Evolutionary conservation across 2,888 invertebrate genomes (phyloP), one percentile per base, ranked within the genome.

Genomic region (Erpobdella octoculata): DNA sequence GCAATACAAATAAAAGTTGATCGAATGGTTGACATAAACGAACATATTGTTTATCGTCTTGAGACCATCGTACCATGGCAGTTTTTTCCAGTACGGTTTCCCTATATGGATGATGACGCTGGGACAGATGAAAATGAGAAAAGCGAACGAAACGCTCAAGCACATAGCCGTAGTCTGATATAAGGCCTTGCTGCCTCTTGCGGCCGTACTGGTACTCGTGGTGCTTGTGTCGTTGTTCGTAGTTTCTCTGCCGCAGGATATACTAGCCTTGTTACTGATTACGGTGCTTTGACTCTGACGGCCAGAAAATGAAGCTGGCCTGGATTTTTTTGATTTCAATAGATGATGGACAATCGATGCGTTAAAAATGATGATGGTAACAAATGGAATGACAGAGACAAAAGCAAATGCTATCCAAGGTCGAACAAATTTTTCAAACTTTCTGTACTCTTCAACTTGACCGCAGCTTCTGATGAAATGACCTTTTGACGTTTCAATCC

Each of bases 1-100:
- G 64, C 76, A 76, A 61, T 76, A 76, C 46, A 76, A 71, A 53
- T 75, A 72, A 69, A 76, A 76, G 72, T 76, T 76, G 65, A 76
- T 75, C 37, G 74, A 72, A 58, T 76, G 75, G 62, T 76, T 76
- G 48, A 76, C 73, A 48, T 71, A 75, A 36, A 72, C 68, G 25
- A 76, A 71, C 66, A 74, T 73, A 67, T 75, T 75, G 72, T 72
- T 75, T 67, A 76, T 67, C 21, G 74, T 74, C 68, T 76, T 76
- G 46, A 74, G 66, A 41, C 73, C 71, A 70, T 65, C 71, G 58
- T 76, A 76, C n/a, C 68, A 66, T 28, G 36, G 25, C 37, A 71
- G 73, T 28, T 61, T 59, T 31, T 67, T 67, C 76, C 76, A 77
- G 72, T 75, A 76, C 8, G 75, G 75, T 70, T 74, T 73, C 33